Evolutionary conservation across 2,888 invertebrate genomes (phyloP), one percentile per base, ranked within the genome.

Genomic region (Platypus cylindrus): DNA sequence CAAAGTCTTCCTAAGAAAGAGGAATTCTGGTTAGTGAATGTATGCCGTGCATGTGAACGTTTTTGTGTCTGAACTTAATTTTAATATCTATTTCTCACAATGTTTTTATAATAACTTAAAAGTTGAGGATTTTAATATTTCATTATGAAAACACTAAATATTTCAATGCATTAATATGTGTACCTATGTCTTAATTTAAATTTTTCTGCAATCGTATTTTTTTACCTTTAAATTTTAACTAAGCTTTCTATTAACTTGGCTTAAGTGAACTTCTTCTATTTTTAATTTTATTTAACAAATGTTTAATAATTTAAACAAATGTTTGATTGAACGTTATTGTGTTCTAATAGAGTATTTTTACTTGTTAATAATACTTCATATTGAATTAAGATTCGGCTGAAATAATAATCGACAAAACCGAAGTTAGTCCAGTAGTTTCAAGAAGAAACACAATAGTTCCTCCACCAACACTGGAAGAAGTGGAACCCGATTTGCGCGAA

Each of bases 1-100:
- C 68, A 76, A 81, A 65, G 82, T 85, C 62, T 74, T 86, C 65
- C 74, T 82, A 65, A 79, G 78, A 67, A 75, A 76, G 65, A 71
- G 71, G 69, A 72, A 73, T 59, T 72, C 75, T 63, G 78, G 79
- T 79, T 74, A 71, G 74, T 75, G 73, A 48, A 38, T 53, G 54
- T 53, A 54, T 54, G 51, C 41, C 35, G n/a, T n/a, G n/a, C n/a
- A n/a, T n/a, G n/a, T n/a, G n/a, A n/a, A 14, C 17, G 17, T 29
- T n/a, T 26, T 9, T 9, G 9, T 16, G 11, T 13, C n/a, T 15
- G 14, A 16, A 16, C 8, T 18, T 34, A 28, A 11, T 11, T 33
- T 5, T 12, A 30, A 11, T 20, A 22, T 20, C 20, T 20, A 30
- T 5, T 22, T 18, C 4, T 9, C 20, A 13, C n/a, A 31, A n/a